phyloP scores from a whole-genome alignment of 2,888 invertebrate genomes.

The Sinotaia quadrata region DNA sequence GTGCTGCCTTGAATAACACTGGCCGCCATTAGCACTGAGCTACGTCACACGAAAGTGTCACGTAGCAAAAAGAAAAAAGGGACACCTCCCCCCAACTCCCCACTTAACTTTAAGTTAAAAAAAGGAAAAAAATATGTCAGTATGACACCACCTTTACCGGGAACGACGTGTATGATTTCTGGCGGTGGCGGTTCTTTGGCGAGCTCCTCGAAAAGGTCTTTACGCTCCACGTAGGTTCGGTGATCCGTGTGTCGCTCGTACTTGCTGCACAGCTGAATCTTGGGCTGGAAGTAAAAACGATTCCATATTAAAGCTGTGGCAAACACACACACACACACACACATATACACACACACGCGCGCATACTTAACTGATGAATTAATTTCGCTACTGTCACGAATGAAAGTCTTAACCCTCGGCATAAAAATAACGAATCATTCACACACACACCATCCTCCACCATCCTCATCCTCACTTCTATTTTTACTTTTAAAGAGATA shows the following conservation, averaged over 20 bases:
- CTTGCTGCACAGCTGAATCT: slow-evolving; percentile 71
- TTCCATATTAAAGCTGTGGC: neutral
- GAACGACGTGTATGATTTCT: slow-evolving; percentile 35
- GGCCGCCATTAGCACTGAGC: too few relatives aligned
- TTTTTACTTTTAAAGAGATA: too few relatives aligned
- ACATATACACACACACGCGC: neutral
- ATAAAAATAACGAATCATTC: neutral
- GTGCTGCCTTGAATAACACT: too few relatives aligned
- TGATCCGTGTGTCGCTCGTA: slow-evolving; percentile 71
- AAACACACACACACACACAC: slow-evolving; percentile 1
- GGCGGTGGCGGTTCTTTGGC: slow-evolving; percentile 45
- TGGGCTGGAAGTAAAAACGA: slow-evolving; percentile 63
- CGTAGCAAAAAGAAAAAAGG: too few relatives aligned
- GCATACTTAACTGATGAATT: too few relatives aligned
- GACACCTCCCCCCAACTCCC: too few relatives aligned
- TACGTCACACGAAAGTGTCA: too few relatives aligned
- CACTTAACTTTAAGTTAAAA: too few relatives aligned
- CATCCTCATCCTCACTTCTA: too few relatives aligned
- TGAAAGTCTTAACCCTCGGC: too few relatives aligned
- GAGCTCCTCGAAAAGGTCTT: slow-evolving; percentile 60
- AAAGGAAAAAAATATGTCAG: too few relatives aligned
- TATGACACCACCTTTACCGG: neutral
- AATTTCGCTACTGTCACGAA: too few relatives aligned
- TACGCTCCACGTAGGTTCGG: slow-evolving; percentile 65
- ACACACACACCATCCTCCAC: neutral